phyloP scores from a whole-genome alignment of 2,888 invertebrate genomes.

The Stramonita haemastoma region DNA sequence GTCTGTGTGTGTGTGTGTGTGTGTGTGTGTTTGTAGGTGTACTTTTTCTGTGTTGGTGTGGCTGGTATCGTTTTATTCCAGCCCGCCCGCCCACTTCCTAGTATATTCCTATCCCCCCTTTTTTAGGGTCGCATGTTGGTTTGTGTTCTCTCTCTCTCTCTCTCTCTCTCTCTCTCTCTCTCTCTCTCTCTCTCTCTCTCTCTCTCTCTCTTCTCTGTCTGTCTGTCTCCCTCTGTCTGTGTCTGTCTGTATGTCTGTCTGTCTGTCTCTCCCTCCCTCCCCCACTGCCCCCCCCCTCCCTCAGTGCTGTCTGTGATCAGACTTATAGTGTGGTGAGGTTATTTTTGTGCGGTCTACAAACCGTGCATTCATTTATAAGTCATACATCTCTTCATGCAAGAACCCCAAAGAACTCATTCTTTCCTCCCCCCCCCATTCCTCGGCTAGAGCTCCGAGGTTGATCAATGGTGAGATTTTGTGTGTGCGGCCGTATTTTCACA shows the following conservation, averaged over 20 bases:
- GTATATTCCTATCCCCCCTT: not conserved
- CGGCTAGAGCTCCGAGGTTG: no score
- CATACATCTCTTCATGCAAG: no score
- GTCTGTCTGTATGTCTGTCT: not conserved
- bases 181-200: not conserved
- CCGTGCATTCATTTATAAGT: no score
- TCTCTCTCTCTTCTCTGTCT: not conserved
- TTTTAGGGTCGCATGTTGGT: not conserved
- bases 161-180: not conserved
- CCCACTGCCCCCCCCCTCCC: not conserved
- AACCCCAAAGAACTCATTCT: no score
- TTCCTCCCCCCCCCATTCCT: no score
- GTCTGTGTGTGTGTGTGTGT: not conserved
- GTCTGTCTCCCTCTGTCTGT: no score
- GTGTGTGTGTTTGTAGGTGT: not conserved
- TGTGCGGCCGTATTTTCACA: no score
- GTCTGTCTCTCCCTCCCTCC: not conserved
- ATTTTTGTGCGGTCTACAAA: no score
- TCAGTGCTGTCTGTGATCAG: no score
- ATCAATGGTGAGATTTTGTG: no score
- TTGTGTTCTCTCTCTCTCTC: not conserved
- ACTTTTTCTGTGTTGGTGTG: not conserved
- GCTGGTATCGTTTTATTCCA: not conserved
- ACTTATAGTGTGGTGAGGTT: no score
- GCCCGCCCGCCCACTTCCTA: not conserved